Percentiles rank a stretch among this genome's conserved stretches.
Conservation (phyloP, 2,888 invertebrate genomes). For the Diachrysia chrysitis region DNA sequence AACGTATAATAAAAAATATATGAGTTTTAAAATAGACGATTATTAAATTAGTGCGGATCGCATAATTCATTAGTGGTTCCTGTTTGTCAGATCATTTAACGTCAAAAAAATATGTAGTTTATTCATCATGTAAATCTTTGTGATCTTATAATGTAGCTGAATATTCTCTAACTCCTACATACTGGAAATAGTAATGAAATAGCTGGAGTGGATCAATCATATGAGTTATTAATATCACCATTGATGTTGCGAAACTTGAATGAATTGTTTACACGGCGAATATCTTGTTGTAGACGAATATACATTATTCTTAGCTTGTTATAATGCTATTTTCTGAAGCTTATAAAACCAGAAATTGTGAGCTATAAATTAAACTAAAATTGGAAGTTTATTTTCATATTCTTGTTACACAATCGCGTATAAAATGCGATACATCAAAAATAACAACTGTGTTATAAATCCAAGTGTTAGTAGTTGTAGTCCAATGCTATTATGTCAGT, state of each 20-base stretch:
- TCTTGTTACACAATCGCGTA: not conserved
- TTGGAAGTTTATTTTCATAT: not conserved
- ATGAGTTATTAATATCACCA: conserved; percentile 26
- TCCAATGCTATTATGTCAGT: conserved; percentile 29
- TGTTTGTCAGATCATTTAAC: conserved; percentile 22
- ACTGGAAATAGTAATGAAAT: conserved; percentile 16
- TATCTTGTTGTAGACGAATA: conserved; percentile 9
- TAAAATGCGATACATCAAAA: not conserved
- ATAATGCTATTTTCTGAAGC: not conserved
- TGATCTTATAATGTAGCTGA: conserved; percentile 11
- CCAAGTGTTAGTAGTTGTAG: not conserved
- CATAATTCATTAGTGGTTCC: conserved; percentile 22
- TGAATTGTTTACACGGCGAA: conserved; percentile 22
- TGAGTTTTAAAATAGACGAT: not conserved
- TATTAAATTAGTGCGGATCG: not conserved
- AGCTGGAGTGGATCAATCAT: conserved; percentile 27
- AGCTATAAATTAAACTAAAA: not conserved
- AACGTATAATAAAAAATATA: not conserved
- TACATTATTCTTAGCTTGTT: not conserved
- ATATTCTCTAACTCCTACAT: conserved; percentile 10
- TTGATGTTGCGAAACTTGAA: conserved; percentile 37
- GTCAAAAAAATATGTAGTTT: conserved; percentile 13
- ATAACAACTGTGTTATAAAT: not conserved
- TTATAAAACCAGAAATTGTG: not conserved
- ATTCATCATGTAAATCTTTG: conserved; percentile 25